These are phyloP conservation scores for Falco punctatus DNA, from an alignment of 2,113 vertebrate species.

Conservation along the genomic window DNA sequence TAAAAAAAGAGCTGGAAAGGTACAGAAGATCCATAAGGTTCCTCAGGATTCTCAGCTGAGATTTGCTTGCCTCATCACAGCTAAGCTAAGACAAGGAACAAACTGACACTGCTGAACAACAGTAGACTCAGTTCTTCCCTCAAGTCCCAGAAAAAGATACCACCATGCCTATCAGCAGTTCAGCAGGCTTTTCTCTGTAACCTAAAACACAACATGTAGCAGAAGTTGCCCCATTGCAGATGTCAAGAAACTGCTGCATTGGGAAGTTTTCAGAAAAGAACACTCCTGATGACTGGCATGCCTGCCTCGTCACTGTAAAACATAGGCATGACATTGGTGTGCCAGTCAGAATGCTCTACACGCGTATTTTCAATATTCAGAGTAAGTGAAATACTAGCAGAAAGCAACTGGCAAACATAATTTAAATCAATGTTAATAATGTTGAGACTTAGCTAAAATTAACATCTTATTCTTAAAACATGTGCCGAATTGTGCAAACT, in stretches of 20 bases:
- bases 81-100: neutral
- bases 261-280: neutral
- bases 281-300: neutral
- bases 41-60: neutral
- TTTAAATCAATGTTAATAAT: neutral
- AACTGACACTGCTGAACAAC: neutral
- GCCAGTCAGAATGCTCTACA: neutral
- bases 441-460: neutral
- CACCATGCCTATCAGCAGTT: neutral
- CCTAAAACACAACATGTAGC: accelerated
- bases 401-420: neutral
- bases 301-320: neutral
- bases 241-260: neutral
- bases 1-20: neutral
- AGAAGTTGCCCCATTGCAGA: neutral
- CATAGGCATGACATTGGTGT: neutral
- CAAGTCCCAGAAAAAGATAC: neutral
- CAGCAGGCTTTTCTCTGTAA: neutral
- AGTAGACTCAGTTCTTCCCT: neutral
- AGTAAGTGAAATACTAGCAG: neutral
- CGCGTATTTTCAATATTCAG: neutral
- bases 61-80: neutral
- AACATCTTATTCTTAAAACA: neutral
- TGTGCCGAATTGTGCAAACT: neutral
- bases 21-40: neutral